Conservation (phyloP, 2,888 invertebrate genomes). For the Callyntrura sp. region DNA sequence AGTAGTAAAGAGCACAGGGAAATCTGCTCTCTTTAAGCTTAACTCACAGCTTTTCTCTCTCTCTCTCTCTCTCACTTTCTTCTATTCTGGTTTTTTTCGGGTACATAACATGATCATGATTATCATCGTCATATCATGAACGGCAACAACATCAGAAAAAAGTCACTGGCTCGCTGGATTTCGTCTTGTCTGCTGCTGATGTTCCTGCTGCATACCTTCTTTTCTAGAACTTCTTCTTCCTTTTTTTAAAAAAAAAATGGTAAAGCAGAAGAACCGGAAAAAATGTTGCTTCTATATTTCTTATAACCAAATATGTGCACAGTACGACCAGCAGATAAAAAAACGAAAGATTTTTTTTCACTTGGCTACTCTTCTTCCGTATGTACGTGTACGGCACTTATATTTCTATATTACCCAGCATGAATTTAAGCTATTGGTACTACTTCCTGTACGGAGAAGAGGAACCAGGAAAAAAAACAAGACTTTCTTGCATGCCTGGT, state of each 20-base stretch:
- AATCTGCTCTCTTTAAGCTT: slow-evolving; percentile 40
- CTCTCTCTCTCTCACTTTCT: slow-evolving; percentile 15
- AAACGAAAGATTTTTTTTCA: slow-evolving; percentile 15
- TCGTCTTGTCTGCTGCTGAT: not conserved
- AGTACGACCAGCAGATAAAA: slow-evolving; percentile 15
- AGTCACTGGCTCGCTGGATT: slow-evolving; percentile 22
- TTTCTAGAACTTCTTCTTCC: slow-evolving; percentile 9
- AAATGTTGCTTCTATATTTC: slow-evolving; percentile 28
- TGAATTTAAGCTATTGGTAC: not conserved
- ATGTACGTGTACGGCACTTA: not conserved
- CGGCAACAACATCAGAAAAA: slow-evolving; percentile 37
- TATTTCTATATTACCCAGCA: not conserved
- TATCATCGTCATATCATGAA: not conserved
- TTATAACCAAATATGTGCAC: not conserved
- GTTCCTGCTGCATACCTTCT: slow-evolving; percentile 7
- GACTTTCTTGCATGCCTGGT: not conserved
- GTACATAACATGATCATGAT: slow-evolving; percentile 14
- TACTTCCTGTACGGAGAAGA: not conserved
- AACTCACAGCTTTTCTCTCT: slow-evolving; percentile 7
- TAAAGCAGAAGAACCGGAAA: slow-evolving; percentile 8
- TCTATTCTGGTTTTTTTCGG: slow-evolving; percentile 14
- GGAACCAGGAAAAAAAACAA: not conserved
- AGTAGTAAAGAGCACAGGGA: slow-evolving; percentile 37
- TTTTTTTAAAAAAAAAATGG: slow-evolving; percentile 1
- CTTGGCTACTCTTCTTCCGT: not conserved